Percentiles rank a stretch among this genome's conserved stretches.
phyloP scores from a whole-genome alignment of 2,797 vertebrate species.

The Okamejei kenojei region DNA sequence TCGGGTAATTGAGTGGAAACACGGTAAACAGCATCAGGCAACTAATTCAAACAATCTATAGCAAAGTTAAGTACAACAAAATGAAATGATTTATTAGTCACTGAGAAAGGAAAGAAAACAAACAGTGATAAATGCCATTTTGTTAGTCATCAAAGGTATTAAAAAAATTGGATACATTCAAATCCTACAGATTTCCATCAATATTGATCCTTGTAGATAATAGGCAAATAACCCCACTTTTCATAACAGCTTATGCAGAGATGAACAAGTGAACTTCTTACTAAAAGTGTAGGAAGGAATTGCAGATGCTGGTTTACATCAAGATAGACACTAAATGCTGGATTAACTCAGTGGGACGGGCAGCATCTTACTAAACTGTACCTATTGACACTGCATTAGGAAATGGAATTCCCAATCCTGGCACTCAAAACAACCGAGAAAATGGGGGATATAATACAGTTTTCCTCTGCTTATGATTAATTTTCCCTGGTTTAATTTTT shows the following conservation, averaged over 20 bases:
- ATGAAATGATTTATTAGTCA: background rate
- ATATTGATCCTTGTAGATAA: background rate
- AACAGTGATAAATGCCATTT: background rate
- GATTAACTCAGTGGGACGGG: background rate
- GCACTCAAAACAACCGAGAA: background rate
- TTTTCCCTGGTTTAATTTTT: too few relatives aligned
- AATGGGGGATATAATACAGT: background rate
- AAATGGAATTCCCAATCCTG: background rate
- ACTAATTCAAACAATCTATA: background rate
- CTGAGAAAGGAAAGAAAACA: background rate
- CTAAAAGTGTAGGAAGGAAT: too few relatives aligned
- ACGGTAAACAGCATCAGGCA: background rate
- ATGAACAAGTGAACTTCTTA: background rate
- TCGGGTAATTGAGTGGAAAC: background rate
- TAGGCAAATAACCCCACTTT: background rate
- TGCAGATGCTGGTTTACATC: too few relatives aligned
- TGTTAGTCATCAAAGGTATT: background rate
- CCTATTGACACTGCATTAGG: background rate
- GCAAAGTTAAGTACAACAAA: background rate
- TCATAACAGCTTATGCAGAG: background rate
- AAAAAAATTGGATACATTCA: background rate
- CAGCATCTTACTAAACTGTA: background rate
- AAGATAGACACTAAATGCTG: too few relatives aligned
- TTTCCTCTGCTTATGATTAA: background rate
- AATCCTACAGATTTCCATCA: background rate